A percentile compares a stretch with the other conserved stretches of the same genome.
Evolutionary conservation across 2,888 invertebrate genomes (phyloP).

Genomic region (Idaea dimidiata): DNA sequence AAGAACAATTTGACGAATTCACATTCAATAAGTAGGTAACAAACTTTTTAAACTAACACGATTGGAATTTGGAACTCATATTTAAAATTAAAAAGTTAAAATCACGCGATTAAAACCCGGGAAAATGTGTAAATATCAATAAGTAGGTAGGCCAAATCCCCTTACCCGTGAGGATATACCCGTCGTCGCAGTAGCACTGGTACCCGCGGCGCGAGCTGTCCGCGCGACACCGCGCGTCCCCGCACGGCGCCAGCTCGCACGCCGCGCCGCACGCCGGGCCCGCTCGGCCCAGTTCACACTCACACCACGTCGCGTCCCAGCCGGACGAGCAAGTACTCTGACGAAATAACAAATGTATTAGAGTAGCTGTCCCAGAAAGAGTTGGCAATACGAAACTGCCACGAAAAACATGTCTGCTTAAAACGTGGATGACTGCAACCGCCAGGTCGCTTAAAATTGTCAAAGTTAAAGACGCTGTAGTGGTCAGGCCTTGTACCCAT

Average conservation of each 20-base stretch:
- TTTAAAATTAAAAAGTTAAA: too few relatives aligned
- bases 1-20: too few relatives aligned
- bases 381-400: too few relatives aligned
- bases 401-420: too few relatives aligned
- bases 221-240: constrained; percentile 85
- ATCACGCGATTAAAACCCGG: too few relatives aligned
- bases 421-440: background rate
- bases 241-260: constrained; percentile 92
- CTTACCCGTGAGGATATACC: constrained; percentile 84
- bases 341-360: constrained; percentile 3
- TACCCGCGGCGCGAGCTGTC: constrained; percentile 83
- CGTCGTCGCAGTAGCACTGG: constrained; percentile 87
- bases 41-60: too few relatives aligned
- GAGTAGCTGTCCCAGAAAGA: background rate
- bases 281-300: constrained; percentile 85
- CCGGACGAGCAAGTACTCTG: constrained; percentile 70
- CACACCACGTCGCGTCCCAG: constrained; percentile 85
- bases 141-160: too few relatives aligned
- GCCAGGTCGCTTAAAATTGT: background rate
- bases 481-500: too few relatives aligned
- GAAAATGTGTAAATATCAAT: too few relatives aligned
- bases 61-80: too few relatives aligned
- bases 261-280: constrained; percentile 90
- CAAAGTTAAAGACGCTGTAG: background rate
- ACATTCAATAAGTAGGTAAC: too few relatives aligned